phyloP scores from a whole-genome alignment of 2,797 vertebrate genomes.

The Monodelphis domestica region DNA sequence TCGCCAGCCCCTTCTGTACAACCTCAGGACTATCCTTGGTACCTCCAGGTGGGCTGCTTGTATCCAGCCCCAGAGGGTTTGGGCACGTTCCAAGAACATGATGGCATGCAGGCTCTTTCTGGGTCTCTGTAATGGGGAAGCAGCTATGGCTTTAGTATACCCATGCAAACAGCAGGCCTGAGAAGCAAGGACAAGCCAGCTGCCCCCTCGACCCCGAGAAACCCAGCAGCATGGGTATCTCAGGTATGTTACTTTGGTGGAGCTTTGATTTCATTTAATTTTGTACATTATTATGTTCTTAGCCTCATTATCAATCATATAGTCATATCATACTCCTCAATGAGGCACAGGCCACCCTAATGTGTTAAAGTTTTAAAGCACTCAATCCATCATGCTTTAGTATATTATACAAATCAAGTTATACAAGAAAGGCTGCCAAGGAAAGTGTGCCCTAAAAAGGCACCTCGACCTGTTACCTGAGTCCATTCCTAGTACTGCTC shows the following conservation, averaged over 20 bases:
- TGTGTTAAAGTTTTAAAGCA: neutral
- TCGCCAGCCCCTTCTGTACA: constrained; percentile 42
- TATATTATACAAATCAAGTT: neutral
- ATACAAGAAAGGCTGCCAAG: neutral
- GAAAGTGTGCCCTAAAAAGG: neutral
- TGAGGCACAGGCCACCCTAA: neutral
- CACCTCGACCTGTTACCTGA: neutral
- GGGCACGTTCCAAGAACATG: constrained; percentile 14
- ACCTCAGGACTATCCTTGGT: constrained; percentile 5
- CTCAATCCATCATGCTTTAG: neutral
- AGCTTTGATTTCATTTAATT: neutral
- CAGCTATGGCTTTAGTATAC: neutral
- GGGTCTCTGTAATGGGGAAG: neutral
- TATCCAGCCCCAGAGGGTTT: constrained; percentile 33
- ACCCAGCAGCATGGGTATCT: neutral
- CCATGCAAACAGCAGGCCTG: neutral
- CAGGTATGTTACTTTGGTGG: neutral
- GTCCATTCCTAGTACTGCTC: constrained; percentile 12
- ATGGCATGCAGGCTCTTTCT: constrained; percentile 20
- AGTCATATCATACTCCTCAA: neutral
- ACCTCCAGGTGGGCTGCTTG: constrained; percentile 51
- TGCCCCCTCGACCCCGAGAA: neutral
- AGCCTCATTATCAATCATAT: neutral
- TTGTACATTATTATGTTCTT: no score
- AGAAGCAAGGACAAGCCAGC: neutral